A percentile compares a stretch with the other conserved stretches of the same genome.
Conservation (phyloP, 2,888 invertebrate species). For the Sphinx pinastri region DNA sequence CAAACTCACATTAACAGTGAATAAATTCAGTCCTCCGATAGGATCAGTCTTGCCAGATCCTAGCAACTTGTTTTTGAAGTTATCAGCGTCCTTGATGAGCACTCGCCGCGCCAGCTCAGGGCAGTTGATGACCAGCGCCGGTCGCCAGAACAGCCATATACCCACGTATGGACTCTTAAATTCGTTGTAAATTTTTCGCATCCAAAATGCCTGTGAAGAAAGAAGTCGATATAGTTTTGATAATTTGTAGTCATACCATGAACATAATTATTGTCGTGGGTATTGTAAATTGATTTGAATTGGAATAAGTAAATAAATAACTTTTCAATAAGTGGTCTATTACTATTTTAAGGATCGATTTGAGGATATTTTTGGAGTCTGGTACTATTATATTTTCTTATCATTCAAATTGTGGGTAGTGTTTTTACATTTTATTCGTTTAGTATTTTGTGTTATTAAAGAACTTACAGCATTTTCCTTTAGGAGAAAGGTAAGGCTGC, state of each 20-base stretch:
- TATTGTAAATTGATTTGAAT: no score
- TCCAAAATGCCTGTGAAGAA: constrained; percentile 52
- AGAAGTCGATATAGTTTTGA: neutral
- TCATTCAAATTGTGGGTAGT: no score
- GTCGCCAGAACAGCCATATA: constrained; percentile 67
- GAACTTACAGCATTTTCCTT: constrained; percentile 51
- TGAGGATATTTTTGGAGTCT: no score
- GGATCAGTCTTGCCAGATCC: constrained; percentile 59
- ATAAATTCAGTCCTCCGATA: constrained; percentile 55
- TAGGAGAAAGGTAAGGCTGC: constrained; percentile 55
- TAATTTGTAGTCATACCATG: no score
- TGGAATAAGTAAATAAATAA: no score
- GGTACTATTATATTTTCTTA: no score
- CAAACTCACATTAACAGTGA: constrained; percentile 56
- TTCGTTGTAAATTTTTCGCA: constrained; percentile 50
- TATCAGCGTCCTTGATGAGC: constrained; percentile 59
- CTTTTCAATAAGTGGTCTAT: no score
- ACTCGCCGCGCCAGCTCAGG: constrained; percentile 58
- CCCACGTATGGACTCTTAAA: constrained; percentile 58
- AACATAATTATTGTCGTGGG: no score
- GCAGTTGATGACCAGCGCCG: constrained; percentile 59
- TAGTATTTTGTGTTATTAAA: neutral
- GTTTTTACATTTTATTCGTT: neutral
- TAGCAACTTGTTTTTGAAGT: constrained; percentile 57
- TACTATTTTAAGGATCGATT: no score